Conservation (phyloP, 1,140 invertebrate species). For the Brachionus plicatilis region DNA sequence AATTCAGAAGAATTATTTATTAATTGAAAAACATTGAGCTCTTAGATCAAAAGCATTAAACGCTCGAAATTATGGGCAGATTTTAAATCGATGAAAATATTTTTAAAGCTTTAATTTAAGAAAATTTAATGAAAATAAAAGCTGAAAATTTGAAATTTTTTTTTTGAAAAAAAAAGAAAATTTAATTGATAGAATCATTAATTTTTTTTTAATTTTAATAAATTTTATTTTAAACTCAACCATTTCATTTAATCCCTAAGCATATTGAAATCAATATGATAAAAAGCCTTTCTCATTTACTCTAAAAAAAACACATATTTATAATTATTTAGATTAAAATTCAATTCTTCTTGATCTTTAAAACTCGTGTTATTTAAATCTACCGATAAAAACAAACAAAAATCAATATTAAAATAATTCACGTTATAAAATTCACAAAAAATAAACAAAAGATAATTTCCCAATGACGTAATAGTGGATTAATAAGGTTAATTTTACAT, state of each 20-base stretch:
- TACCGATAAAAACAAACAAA: neutral
- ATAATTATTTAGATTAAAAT: neutral
- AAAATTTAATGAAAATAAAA: neutral
- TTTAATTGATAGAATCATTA: neutral
- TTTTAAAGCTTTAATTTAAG: neutral
- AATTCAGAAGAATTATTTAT: neutral
- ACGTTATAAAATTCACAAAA: neutral
- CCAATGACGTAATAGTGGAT: neutral
- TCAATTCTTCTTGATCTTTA: neutral
- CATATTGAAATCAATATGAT: neutral
- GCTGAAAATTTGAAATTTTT: neutral
- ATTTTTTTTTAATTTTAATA: neutral
- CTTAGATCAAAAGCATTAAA: neutral
- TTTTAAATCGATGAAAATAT: neutral
- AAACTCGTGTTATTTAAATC: neutral
- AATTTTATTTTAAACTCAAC: too few species aligned
- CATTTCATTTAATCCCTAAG: too few species aligned
- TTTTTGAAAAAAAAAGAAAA: neutral
- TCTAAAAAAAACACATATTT: neutral
- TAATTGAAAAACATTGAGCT: neutral
- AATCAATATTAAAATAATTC: slow-evolving; percentile 3
- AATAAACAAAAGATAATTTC: neutral
- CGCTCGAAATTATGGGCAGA: neutral
- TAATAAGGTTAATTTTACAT: neutral
- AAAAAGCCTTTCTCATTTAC: neutral